Evolutionary conservation across 2,888 invertebrate genomes (phyloP), one percentile per base, ranked within the genome.

Genomic region (Drosophila koepferae): DNA sequence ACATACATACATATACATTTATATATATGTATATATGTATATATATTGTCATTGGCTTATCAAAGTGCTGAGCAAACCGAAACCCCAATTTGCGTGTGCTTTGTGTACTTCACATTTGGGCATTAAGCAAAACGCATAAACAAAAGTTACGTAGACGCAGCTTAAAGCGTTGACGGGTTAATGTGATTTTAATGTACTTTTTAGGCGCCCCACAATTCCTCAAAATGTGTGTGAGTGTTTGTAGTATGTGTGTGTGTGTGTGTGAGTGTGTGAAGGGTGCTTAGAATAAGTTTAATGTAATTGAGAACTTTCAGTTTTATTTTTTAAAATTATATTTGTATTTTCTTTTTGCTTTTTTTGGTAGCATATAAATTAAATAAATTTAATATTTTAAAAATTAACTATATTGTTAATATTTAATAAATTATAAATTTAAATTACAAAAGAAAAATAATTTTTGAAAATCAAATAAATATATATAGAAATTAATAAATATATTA

Each of bases 131-230:
- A 80, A 58, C 59, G 76, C 75, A 88, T 86, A 88, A 88, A 84
- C 89, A 86, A 86, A 88, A 86, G 87, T 89, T 86, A 74, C 82
- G 80, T 77, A 86, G 81, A 86, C 86, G 81, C 77, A 70, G 73
- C 67, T 85, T 81, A 82, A 75, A 74, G 81, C 85, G 82, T 81
- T 89, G 89, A 89, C 89, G 86, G 89, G 89, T 84, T 86, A 86
- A 86, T 86, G 86, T 82, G 89, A 86, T 89, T 89, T 89, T 86
- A 86, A 86, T 86, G 86, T 86, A 89, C 87, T 86, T 86, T 86
- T 86, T 84, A 61, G 51, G 58, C 65, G 49, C 12, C 41, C 12
- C 40, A 4, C 18, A 48, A 31, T 36, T 66, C 48, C 16, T n/a
- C 49, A 44, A 41, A 34, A 48, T 61, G 46, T 28, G 28, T 61